phyloP scores from a whole-genome alignment of 2,113 vertebrate species.

The Vanacampus margaritifer region DNA sequence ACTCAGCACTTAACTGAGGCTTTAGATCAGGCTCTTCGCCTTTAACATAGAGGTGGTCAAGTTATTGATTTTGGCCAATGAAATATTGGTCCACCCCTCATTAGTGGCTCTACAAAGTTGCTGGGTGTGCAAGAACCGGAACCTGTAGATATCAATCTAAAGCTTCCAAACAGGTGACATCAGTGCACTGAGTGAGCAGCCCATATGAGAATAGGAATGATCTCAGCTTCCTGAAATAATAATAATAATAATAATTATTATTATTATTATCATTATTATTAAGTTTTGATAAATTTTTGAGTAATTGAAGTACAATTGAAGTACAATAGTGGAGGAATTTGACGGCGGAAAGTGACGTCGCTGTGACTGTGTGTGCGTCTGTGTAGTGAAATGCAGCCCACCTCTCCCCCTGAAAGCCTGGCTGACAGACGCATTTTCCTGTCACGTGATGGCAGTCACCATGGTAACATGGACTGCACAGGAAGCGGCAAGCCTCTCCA shows the following conservation, averaged over 20 bases:
- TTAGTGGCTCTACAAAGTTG: not conserved
- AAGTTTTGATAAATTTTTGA: too few relatives aligned
- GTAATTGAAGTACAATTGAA: not conserved
- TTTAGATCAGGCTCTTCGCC: not conserved
- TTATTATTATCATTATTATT: too few relatives aligned
- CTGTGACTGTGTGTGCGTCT: not conserved
- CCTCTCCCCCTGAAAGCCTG: conserved; percentile 87
- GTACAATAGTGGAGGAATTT: not conserved
- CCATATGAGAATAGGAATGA: not conserved
- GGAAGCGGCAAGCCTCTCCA: conserved; percentile 77
- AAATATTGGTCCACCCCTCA: not conserved
- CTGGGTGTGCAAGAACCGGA: not conserved
- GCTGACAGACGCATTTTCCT: conserved; percentile 82
- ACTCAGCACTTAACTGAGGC: not conserved
- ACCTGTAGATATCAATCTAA: not conserved
- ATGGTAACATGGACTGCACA: conserved; percentile 75
- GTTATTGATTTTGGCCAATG: not conserved
- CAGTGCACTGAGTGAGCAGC: too few relatives aligned
- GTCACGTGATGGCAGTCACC: conserved; percentile 84
- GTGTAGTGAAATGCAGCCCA: conserved; percentile 50
- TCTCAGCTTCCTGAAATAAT: not conserved
- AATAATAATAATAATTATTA: too few relatives aligned
- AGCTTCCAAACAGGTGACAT: not conserved
- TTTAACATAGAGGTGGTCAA: not conserved
- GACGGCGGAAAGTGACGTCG: not conserved